Evolutionary conservation across 2,888 invertebrate genomes (phyloP).

Genomic region (Stenurella melanura): DNA sequence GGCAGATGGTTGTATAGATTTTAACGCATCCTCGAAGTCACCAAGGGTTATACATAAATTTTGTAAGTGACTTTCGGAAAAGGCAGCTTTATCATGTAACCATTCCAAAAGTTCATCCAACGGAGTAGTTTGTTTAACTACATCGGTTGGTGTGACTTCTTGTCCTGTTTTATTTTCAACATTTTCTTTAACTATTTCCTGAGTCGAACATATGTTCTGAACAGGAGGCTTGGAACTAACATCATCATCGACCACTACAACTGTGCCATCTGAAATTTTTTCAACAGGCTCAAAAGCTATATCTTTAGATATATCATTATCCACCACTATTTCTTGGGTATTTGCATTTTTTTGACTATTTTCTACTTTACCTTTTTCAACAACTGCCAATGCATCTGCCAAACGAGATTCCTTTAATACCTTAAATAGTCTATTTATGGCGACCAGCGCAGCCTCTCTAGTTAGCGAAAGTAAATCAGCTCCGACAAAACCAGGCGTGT

Average conservation of each 20-base stretch:
- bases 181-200: background rate
- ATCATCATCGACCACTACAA: conserved; percentile 57
- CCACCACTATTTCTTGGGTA: conserved; percentile 10
- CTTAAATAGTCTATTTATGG: conserved; percentile 78
- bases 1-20: conserved; percentile 92
- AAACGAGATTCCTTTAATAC: conserved; percentile 11
- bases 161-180: conserved; percentile 11
- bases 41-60: conserved; percentile 82
- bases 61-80: conserved; percentile 79
- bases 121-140: conserved; percentile 52
- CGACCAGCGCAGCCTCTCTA: conserved; percentile 91
- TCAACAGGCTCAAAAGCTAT: background rate
- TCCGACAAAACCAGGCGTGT: conserved; percentile 97
- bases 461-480: conserved; percentile 92
- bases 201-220: background rate
- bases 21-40: conserved; percentile 86
- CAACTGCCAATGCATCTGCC: background rate
- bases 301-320: background rate
- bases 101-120: conserved; percentile 79
- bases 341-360: no score
- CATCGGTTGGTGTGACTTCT: background rate
- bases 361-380: conserved; percentile 7
- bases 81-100: conserved; percentile 79
- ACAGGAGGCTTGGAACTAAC: conserved; percentile 57
- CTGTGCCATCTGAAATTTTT: conserved; percentile 39